phyloP scores from a whole-genome alignment of 2,113 vertebrate genomes.

The Burhinus oedicnemus region DNA sequence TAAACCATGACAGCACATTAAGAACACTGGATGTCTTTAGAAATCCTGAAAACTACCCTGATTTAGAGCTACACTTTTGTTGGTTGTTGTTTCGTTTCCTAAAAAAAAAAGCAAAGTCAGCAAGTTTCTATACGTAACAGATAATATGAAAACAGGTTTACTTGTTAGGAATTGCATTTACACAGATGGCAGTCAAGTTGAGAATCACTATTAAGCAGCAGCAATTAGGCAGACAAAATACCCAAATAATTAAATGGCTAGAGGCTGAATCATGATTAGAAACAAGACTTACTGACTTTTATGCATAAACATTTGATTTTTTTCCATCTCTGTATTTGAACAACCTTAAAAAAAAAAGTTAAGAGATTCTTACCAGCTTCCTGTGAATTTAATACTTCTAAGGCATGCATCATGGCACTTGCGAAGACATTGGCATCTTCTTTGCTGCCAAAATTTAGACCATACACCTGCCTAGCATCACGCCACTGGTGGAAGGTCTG shows the following conservation, averaged over 20 bases:
- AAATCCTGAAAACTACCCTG: not conserved
- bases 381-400: slow-evolving; percentile 98
- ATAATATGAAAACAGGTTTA: not conserved
- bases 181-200: not conserved
- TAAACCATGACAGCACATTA: not conserved
- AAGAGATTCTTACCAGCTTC: slow-evolving; percentile 84
- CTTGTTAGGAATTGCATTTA: not conserved
- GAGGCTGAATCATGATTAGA: not conserved
- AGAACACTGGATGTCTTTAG: not conserved
- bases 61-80: not conserved
- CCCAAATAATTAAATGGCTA: not conserved
- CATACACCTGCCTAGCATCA: slow-evolving; percentile 95
- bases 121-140: not conserved
- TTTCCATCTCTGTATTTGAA: not conserved
- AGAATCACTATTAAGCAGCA: not conserved
- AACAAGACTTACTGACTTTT: not conserved
- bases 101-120: not conserved
- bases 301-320: not conserved
- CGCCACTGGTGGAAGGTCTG: slow-evolving; percentile 99
- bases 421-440: slow-evolving; percentile 99
- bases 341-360: not conserved
- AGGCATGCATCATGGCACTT: slow-evolving; percentile 99
- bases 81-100: not conserved
- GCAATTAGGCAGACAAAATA: not conserved
- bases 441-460: slow-evolving; percentile 98